Evolutionary conservation across 2,888 invertebrate genomes (phyloP).

Genomic region (Cephus spinipes): DNA sequence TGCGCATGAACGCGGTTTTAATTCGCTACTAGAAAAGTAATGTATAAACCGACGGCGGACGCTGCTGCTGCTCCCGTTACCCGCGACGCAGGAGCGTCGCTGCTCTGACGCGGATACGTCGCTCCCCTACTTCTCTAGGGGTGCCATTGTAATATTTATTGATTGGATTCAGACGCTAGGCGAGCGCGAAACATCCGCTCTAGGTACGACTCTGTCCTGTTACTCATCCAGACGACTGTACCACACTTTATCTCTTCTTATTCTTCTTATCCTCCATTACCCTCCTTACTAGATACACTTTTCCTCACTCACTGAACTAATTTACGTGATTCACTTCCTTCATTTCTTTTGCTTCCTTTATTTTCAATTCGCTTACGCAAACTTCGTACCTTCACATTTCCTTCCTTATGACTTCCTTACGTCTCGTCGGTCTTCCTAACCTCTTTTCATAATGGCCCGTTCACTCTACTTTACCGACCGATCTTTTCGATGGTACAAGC

Average conservation of each 20-base stretch:
- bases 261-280: neutral
- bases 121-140: conserved; percentile 58
- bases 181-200: conserved; percentile 42
- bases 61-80: conserved; percentile 64
- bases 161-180: conserved; percentile 64
- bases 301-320: neutral
- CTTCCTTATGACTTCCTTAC: neutral
- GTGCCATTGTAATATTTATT: conserved; percentile 67
- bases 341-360: neutral
- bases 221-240: neutral
- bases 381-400: neutral
- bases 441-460: neutral
- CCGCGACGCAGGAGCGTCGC: conserved; percentile 56
- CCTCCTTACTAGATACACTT: neutral
- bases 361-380: neutral
- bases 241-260: neutral
- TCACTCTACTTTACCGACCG: neutral
- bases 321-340: neutral
- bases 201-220: neutral
- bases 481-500: neutral
- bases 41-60: conserved; percentile 51
- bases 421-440: neutral
- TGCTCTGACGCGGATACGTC: conserved; percentile 49
- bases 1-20: conserved; percentile 77
- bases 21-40: conserved; percentile 65